Percentiles rank a stretch among this genome's conserved stretches.
These are phyloP conservation scores for Albula glossodonta DNA, from an alignment of 2,113 vertebrate species.

Conservation along the genomic window DNA sequence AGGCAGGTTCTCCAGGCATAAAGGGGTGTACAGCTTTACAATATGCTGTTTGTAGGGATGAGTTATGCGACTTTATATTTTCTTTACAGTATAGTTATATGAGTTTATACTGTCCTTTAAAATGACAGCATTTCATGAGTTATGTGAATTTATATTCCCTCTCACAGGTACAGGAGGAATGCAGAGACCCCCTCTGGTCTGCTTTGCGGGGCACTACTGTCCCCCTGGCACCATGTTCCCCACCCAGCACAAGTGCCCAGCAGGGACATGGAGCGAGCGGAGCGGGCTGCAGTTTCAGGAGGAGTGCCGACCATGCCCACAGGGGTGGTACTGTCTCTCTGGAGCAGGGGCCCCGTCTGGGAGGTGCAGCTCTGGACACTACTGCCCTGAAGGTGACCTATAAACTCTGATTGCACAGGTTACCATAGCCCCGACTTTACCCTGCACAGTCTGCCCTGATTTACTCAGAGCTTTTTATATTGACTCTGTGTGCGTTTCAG, in stretches of 20 bases:
- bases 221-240: constrained; percentile 78
- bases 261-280: constrained; percentile 81
- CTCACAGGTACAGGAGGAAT: constrained; percentile 74
- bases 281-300: constrained; percentile 60
- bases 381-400: constrained; percentile 76
- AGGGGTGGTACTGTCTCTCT: constrained; percentile 78
- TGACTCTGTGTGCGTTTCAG: constrained; percentile 47
- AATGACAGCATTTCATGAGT: not conserved
- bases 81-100: not conserved
- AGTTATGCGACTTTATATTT: too few species aligned
- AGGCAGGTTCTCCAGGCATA: too few species aligned
- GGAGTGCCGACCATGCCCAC: constrained; percentile 72
- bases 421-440: not conserved
- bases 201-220: constrained; percentile 84
- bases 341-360: constrained; percentile 73
- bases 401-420: too few species aligned
- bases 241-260: constrained; percentile 79
- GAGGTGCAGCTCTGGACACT: constrained; percentile 80
- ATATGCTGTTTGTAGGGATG: too few species aligned
- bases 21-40: too few species aligned
- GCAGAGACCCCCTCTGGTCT: constrained; percentile 76
- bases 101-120: not conserved
- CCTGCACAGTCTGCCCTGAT: not conserved
- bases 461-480: not conserved
- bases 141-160: not conserved